These are phyloP conservation scores for Drosophila barbarae DNA, from an alignment of 2,888 invertebrate species.

Conservation along the genomic window DNA sequence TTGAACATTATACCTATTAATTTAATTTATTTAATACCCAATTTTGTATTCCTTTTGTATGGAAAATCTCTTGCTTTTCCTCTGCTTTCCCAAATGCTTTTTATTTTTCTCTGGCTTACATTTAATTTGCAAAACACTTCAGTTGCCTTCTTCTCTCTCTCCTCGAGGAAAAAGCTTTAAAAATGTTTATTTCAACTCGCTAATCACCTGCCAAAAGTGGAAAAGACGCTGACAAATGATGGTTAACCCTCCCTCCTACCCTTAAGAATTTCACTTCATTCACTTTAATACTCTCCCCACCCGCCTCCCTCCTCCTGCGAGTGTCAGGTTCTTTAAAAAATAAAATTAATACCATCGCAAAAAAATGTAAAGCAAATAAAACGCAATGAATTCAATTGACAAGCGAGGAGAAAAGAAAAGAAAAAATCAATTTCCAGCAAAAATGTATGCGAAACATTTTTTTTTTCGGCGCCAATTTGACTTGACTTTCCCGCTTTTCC, in stretches of 20 bases:
- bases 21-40: slow-evolving; percentile 1
- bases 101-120: slow-evolving; percentile 6
- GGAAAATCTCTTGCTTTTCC: neutral
- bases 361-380: slow-evolving; percentile 65
- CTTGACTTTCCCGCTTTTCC: slow-evolving; percentile 25
- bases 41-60: slow-evolving; percentile 4
- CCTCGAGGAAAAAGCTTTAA: slow-evolving; percentile 23
- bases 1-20: neutral
- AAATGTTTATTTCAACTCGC: slow-evolving; percentile 41
- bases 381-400: slow-evolving; percentile 74
- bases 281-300: neutral
- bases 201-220: slow-evolving; percentile 75
- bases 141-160: neutral
- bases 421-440: slow-evolving; percentile 64
- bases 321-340: slow-evolving; percentile 32
- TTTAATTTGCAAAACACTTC: slow-evolving; percentile 26
- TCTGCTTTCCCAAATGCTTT: neutral
- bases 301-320: slow-evolving; percentile 7
- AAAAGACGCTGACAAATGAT: slow-evolving; percentile 70
- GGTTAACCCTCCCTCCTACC: slow-evolving; percentile 10
- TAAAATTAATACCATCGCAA: slow-evolving; percentile 22
- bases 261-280: neutral
- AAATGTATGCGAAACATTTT: slow-evolving; percentile 49
- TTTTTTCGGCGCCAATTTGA: slow-evolving; percentile 62
- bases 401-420: slow-evolving; percentile 34